These are phyloP conservation scores for Brachyhypopomus occidentalis DNA, from an alignment of 2,113 vertebrate species.

Conservation along the genomic window DNA sequence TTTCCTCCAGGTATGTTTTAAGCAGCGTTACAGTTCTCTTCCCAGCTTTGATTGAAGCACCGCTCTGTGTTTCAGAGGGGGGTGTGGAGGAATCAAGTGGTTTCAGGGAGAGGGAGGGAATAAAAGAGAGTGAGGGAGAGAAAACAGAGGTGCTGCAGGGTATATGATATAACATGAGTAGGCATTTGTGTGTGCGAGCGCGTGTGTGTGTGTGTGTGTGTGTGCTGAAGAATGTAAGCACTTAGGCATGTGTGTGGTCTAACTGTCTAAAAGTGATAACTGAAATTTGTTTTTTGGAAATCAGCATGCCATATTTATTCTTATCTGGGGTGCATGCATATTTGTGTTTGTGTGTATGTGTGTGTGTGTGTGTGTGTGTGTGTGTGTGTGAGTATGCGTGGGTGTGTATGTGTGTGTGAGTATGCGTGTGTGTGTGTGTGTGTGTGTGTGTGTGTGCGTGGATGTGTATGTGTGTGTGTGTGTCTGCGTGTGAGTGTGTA, in stretches of 20 bases:
- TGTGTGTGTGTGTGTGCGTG: conserved; percentile 45
- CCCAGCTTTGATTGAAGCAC: conserved; percentile 50
- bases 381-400: conserved; percentile 27
- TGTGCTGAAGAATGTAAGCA: conserved; percentile 26
- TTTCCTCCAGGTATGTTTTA: conserved; percentile 52
- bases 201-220: neutral
- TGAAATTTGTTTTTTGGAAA: conserved; percentile 29
- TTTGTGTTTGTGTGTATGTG: conserved; percentile 45
- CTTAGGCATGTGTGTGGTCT: conserved; percentile 35
- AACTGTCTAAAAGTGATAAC: conserved; percentile 23
- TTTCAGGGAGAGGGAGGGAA: conserved; percentile 36
- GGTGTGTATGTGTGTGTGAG: conserved; percentile 44
- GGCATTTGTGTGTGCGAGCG: conserved; percentile 19
- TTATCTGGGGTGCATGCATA: conserved; percentile 29
- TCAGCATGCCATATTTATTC: conserved; percentile 19
- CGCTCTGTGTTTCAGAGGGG: conserved; percentile 23
- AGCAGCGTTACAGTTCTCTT: conserved; percentile 47
- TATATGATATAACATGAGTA: conserved; percentile 34
- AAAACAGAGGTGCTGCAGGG: conserved; percentile 19
- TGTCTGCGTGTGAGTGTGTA: conserved; percentile 28
- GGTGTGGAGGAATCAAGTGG: conserved; percentile 51
- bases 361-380: conserved; percentile 33
- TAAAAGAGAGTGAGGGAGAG: conserved; percentile 16
- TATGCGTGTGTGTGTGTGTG: conserved; percentile 33
- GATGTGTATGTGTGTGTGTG: conserved; percentile 35